Conservation (phyloP, 2,113 vertebrate genomes). For the Pelusios castaneus region DNA sequence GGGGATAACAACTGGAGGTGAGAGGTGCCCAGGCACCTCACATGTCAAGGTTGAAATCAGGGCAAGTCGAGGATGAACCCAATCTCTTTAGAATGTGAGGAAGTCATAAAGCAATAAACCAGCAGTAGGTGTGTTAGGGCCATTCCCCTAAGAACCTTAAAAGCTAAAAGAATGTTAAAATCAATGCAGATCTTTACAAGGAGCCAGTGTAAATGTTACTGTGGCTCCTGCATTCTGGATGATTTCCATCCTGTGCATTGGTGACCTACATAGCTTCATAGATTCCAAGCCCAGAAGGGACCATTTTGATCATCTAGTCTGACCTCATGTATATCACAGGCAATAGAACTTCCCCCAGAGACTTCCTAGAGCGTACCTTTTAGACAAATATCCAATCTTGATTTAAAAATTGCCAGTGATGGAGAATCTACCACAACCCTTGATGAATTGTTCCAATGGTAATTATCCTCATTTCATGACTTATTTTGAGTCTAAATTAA, state of each 20-base stretch:
- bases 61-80: background rate
- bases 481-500: too few relatives aligned
- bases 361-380: too few relatives aligned
- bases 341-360: too few relatives aligned
- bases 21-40: background rate
- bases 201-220: background rate
- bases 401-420: too few relatives aligned
- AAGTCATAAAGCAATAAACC: background rate
- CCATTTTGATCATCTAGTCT: too few relatives aligned
- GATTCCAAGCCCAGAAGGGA: too few relatives aligned
- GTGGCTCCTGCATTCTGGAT: background rate
- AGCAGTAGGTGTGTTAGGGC: background rate
- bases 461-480: too few relatives aligned
- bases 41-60: background rate
- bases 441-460: too few relatives aligned
- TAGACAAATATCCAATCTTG: too few relatives aligned
- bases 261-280: background rate
- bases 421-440: too few relatives aligned
- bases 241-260: background rate
- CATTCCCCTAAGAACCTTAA: background rate
- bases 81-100: background rate
- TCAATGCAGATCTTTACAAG: background rate
- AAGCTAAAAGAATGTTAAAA: slow-evolving; percentile 7
- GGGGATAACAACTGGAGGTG: background rate
- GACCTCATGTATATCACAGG: too few relatives aligned